phyloP scores from a whole-genome alignment of 2,113 vertebrate genomes.

The Onychostruthus taczanowskii region DNA sequence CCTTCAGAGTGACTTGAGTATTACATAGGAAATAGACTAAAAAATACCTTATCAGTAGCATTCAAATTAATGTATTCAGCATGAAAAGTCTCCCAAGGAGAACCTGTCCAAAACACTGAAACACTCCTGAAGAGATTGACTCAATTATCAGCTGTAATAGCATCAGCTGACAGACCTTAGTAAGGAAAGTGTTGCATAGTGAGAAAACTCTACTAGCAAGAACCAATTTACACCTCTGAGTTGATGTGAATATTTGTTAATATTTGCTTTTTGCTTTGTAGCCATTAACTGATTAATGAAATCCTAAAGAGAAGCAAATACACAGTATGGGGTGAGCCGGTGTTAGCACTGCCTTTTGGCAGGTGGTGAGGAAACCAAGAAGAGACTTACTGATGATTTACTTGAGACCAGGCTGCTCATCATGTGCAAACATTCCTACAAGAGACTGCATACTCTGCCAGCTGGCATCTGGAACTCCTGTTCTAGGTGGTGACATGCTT shows the following conservation, averaged over 20 bases:
- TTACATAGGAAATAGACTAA: background rate
- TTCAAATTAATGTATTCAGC: background rate
- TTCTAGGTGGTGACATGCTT: background rate
- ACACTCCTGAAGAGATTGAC: background rate
- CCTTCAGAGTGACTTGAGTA: background rate
- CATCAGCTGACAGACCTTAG: background rate
- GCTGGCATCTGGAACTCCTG: background rate
- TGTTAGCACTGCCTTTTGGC: constrained; percentile 3
- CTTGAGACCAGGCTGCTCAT: background rate
- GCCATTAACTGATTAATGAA: constrained; percentile 57
- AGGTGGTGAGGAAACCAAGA: background rate
- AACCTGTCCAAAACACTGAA: background rate
- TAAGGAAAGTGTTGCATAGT: background rate
- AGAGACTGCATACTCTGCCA: background rate
- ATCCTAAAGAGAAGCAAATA: background rate
- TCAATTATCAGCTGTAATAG: constrained; percentile 46
- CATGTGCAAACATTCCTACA: background rate
- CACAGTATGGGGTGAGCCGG: background rate
- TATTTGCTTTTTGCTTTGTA: background rate
- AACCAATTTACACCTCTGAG: constrained; percentile 53
- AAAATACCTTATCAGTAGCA: background rate
- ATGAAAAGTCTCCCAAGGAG: background rate
- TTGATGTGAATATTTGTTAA: constrained; percentile 33
- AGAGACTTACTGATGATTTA: background rate
- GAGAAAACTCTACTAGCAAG: constrained; percentile 42